Evolutionary conservation across 35 echinoderm and acorn worm genomes (phyloP).

Genomic region (Apostichopus japonicus): DNA sequence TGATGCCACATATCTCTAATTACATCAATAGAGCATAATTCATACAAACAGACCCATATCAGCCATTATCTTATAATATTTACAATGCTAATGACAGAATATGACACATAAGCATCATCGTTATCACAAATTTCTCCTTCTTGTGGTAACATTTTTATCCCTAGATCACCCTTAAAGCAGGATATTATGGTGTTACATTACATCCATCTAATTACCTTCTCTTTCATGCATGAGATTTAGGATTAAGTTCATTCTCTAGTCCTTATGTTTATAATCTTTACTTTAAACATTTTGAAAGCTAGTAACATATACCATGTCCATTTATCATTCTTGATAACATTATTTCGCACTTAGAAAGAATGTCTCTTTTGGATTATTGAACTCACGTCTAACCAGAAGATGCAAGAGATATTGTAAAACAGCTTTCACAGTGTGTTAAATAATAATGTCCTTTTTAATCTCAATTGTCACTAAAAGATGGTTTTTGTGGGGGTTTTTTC

Average conservation of each 20-base stretch:
- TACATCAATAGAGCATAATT: no score
- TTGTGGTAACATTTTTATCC: neutral
- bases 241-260: neutral
- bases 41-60: no score
- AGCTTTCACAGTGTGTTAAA: no score
- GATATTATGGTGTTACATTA: neutral
- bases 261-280: neutral
- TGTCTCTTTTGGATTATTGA: no score
- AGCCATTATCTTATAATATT: neutral
- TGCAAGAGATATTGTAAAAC: no score
- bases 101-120: neutral
- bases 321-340: neutral
- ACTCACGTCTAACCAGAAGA: no score
- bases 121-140: neutral
- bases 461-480: no score
- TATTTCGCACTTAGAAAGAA: no score
- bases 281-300: neutral
- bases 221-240: neutral
- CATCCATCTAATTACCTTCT: neutral
- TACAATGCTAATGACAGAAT: neutral
- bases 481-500: no score
- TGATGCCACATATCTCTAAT: no score
- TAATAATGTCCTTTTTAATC: no score
- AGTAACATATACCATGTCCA: neutral
- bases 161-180: neutral